phyloP scores from a whole-genome alignment of 2,113 vertebrate genomes.

The Corythoichthys haematopterus region DNA sequence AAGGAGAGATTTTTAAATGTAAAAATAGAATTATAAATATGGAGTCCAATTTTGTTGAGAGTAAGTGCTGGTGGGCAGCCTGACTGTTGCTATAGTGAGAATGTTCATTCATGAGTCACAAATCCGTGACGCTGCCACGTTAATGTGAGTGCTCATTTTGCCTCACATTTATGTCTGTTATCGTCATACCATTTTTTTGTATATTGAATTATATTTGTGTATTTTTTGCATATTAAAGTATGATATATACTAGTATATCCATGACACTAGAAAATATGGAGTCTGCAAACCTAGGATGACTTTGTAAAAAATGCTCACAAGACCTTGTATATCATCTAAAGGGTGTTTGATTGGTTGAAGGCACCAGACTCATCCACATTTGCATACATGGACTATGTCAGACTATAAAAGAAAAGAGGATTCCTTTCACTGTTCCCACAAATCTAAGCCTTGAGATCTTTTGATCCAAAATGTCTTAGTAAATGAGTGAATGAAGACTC shows the following conservation, averaged over 20 bases:
- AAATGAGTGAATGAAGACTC: too few relatives aligned
- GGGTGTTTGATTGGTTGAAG: too few relatives aligned
- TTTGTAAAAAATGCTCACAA: not conserved
- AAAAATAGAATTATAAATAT: conserved; percentile 1
- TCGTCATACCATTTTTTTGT: not conserved
- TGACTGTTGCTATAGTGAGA: conserved; percentile 1
- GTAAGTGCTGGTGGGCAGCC: not conserved
- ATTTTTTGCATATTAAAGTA: too few relatives aligned
- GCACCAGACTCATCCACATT: too few relatives aligned
- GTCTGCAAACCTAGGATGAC: not conserved
- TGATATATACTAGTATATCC: too few relatives aligned
- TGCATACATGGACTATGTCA: too few relatives aligned
- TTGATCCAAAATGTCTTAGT: too few relatives aligned
- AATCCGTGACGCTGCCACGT: not conserved
- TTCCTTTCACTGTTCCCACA: too few relatives aligned
- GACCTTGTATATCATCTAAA: too few relatives aligned
- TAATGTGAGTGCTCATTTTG: not conserved
- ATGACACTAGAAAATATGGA: not conserved
- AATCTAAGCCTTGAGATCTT: too few relatives aligned
- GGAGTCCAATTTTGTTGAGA: not conserved
- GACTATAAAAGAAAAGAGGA: too few relatives aligned
- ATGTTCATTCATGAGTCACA: conserved; percentile 4
- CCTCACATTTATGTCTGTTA: not conserved
- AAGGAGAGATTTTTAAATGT: not conserved
- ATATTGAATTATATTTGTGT: too few relatives aligned